Conservation (phyloP, 2,888 invertebrate species). For the Drosophila picticornis region DNA sequence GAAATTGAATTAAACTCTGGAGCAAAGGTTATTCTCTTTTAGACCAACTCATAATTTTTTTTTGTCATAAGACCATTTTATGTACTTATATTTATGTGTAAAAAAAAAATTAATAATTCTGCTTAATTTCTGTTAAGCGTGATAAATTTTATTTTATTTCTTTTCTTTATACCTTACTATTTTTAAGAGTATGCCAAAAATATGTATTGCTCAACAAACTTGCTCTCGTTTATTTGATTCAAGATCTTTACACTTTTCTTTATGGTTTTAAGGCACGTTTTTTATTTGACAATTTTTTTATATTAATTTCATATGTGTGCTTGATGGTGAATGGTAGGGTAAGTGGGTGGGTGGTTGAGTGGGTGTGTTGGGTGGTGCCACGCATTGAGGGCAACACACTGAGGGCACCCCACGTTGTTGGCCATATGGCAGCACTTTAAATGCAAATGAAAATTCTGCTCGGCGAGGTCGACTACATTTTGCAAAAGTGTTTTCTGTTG, state of each 20-base stretch:
- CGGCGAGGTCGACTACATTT: conserved; percentile 77
- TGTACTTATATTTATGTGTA: not conserved
- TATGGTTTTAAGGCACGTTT: not conserved
- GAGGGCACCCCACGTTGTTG: conserved; percentile 57
- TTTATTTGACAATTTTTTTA: conserved; percentile 24
- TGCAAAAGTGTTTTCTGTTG: conserved; percentile 64
- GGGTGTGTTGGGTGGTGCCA: conserved; percentile 16
- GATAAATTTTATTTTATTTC: too few species aligned
- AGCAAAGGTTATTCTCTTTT: not conserved
- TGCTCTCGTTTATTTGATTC: not conserved
- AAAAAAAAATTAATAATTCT: not conserved
- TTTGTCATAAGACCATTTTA: too few species aligned
- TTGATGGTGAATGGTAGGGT: not conserved
- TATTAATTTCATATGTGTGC: conserved; percentile 13
- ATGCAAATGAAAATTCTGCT: conserved; percentile 77
- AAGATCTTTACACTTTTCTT: not conserved
- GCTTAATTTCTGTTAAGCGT: too few species aligned
- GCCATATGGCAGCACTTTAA: conserved; percentile 79
- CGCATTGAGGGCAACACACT: conserved; percentile 41
- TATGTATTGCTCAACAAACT: not conserved
- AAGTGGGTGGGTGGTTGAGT: not conserved
- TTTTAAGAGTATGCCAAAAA: not conserved
- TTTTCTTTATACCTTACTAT: too few species aligned
- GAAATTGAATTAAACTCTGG: not conserved
- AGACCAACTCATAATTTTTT: too few species aligned